Evolutionary conservation across 2,888 invertebrate species (phyloP).

Genomic region (Seira ritae): DNA sequence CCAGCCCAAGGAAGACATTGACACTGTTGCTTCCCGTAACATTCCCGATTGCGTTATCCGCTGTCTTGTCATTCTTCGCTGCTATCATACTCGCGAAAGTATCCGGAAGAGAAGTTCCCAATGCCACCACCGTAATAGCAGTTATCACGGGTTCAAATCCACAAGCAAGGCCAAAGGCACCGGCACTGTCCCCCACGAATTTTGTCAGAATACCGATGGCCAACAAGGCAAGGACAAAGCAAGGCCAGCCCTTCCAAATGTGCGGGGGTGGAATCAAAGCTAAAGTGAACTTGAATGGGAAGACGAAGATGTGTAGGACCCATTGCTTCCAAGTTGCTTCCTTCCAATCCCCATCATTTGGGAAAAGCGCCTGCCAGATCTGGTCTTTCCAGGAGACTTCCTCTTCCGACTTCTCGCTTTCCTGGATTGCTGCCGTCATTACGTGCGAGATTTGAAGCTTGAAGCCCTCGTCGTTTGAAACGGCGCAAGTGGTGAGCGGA

Average conservation of each 20-base stretch:
- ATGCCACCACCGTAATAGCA: slow-evolving; percentile 78
- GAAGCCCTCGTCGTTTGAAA: slow-evolving; percentile 77
- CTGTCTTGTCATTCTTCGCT: slow-evolving; percentile 97
- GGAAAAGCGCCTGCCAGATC: background rate
- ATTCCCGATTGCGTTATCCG: slow-evolving; percentile 92
- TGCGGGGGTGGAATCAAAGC: slow-evolving; percentile 77
- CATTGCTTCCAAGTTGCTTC: slow-evolving; percentile 76
- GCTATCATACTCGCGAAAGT: slow-evolving; percentile 98
- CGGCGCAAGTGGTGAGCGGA: slow-evolving; percentile 77
- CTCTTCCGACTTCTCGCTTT: slow-evolving; percentile 18
- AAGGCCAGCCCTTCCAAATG: slow-evolving; percentile 79
- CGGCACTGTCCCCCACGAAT: slow-evolving; percentile 79
- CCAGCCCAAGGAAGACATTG: slow-evolving; percentile 80
- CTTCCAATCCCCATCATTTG: slow-evolving; percentile 28
- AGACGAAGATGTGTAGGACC: slow-evolving; percentile 79
- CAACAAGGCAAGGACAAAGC: slow-evolving; percentile 78
- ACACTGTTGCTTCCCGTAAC: slow-evolving; percentile 99
- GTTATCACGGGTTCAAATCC: slow-evolving; percentile 76
- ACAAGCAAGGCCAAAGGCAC: slow-evolving; percentile 80
- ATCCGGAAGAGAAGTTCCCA: slow-evolving; percentile 80
- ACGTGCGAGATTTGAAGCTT: slow-evolving; percentile 36
- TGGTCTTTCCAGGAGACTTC: slow-evolving; percentile 26
- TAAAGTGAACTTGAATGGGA: slow-evolving; percentile 78
- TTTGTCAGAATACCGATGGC: slow-evolving; percentile 80
- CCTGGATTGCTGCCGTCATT: slow-evolving; percentile 19